Base-by-base conservation (phyloP, 2,797 vertebrate species). In the Saxicola maurus region DNA sequence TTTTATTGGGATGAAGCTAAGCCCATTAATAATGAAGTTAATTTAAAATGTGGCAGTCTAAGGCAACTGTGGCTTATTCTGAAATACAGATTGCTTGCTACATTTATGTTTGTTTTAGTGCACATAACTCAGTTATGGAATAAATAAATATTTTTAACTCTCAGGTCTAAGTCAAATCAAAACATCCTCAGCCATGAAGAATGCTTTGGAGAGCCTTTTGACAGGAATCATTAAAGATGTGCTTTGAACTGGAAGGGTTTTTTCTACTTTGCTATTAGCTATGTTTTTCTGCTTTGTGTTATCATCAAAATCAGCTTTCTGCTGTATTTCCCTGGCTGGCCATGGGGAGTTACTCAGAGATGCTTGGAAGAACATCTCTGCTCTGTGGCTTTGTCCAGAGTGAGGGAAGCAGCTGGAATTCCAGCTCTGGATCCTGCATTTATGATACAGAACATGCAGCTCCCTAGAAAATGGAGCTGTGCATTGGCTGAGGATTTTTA, bases 231-330 rank as follows among this genome's bases (percentile, higher is more conserved):
- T 93, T 91, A 93, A 35, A 77, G 77, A 84, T 86, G 85, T 94
- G 84, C 90, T 95, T 94, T 89, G 91, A 90, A 91, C 90, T 85
- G 91, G 85, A 93, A 93, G 86, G 3, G 11, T 53, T 87, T 82
- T 90, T 80, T 19, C 77, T 92, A 1, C 73, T 88, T 89, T 90
- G 90, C 92, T 92, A 56, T 93, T 94, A 93, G 89, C 92, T 87
- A 38, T 91, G 75, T 92, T 82, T 90, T 91, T 91, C 56, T 83
- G 82, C 87, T 94, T 85, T 92, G 73, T 82, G 71, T 91, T 93
- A 49, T 24, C 86, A 53, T 81, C 82, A 82, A 77, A 85, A 80
- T 92, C 86, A 49, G 72, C 90, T 90, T 84, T 88, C 78, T 92
- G 82, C 86, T 93, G 13, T 60, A 42, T 91, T 89, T 93, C 77